Evolutionary conservation across 1,140 invertebrate species (phyloP).

Genomic region (Dendrolimus kikuchii): DNA sequence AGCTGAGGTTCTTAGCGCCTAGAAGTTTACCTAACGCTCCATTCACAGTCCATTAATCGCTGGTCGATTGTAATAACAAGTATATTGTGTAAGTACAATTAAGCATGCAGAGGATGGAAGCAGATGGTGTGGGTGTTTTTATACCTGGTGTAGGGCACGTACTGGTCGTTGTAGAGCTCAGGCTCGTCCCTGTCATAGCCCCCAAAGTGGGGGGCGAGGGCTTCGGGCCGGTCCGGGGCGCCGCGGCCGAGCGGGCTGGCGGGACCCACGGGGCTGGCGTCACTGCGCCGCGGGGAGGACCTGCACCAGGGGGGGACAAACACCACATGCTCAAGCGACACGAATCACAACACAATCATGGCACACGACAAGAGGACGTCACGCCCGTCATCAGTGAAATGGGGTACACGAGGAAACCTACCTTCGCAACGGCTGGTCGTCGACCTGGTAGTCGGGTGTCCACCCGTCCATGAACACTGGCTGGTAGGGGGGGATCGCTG

Average conservation of each 20-base stretch:
- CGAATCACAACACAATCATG: slow-evolving; percentile 7
- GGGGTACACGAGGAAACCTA: slow-evolving; percentile 16
- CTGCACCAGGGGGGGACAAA: slow-evolving; percentile 21
- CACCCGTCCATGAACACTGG: slow-evolving; percentile 97
- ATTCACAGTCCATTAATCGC: too few species aligned
- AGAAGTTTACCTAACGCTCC: too few species aligned
- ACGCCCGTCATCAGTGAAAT: neutral
- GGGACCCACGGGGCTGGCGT: slow-evolving; percentile 19
- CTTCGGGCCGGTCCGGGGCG: slow-evolving; percentile 9
- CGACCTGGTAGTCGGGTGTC: slow-evolving; percentile 89
- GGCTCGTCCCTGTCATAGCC: slow-evolving; percentile 50
- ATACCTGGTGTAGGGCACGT: slow-evolving; percentile 52
- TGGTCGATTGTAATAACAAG: too few species aligned
- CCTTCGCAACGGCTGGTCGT: slow-evolving; percentile 76
- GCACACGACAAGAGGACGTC: slow-evolving; percentile 15
- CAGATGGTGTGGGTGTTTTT: neutral
- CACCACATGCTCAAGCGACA: slow-evolving; percentile 18
- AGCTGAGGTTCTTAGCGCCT: too few species aligned
- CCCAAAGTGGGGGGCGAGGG: slow-evolving; percentile 17
- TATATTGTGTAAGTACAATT: too few species aligned
- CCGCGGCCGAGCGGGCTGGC: slow-evolving; percentile 15
- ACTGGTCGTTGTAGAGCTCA: slow-evolving; percentile 57
- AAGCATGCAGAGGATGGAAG: neutral
- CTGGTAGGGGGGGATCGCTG: slow-evolving; percentile 86
- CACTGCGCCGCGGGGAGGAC: slow-evolving; percentile 44